A percentile compares a stretch with the other conserved stretches of the same genome.
Evolutionary conservation across 2,888 invertebrate genomes (phyloP).

Genomic region (Agriopis aurantiaria): DNA sequence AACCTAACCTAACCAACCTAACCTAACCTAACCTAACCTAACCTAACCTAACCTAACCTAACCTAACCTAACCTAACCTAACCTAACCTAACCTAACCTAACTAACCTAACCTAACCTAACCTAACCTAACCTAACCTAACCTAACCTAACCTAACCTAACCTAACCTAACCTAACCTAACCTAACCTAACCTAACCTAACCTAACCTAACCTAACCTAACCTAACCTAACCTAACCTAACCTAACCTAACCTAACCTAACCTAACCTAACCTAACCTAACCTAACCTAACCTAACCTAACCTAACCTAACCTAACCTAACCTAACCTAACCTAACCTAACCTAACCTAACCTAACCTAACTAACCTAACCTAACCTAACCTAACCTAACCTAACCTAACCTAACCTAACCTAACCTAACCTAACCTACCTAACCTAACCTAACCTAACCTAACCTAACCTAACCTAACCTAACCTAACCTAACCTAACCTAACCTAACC

Average conservation of each 20-base stretch:
- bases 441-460: conserved; percentile 6
- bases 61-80: conserved; percentile 46
- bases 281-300: too few relatives aligned
- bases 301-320: too few relatives aligned
- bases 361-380: conserved; percentile 9
- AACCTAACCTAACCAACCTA: conserved; percentile 38
- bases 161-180: neutral
- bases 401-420: conserved; percentile 9
- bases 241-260: conserved; percentile 10
- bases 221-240: conserved; percentile 15
- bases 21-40: conserved; percentile 48
- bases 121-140: conserved; percentile 14
- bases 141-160: conserved; percentile 15
- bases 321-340: conserved; percentile 9
- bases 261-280: conserved; percentile 9
- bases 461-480: conserved; percentile 9
- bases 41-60: conserved; percentile 47
- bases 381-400: conserved; percentile 8
- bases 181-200: conserved; percentile 5
- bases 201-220: conserved; percentile 9
- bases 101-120: conserved; percentile 14
- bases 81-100: conserved; percentile 34
- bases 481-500: conserved; percentile 15
- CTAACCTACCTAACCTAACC: neutral
- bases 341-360: conserved; percentile 10